Conservation (phyloP, 2,113 vertebrate species). For the Pongo abelii region DNA sequence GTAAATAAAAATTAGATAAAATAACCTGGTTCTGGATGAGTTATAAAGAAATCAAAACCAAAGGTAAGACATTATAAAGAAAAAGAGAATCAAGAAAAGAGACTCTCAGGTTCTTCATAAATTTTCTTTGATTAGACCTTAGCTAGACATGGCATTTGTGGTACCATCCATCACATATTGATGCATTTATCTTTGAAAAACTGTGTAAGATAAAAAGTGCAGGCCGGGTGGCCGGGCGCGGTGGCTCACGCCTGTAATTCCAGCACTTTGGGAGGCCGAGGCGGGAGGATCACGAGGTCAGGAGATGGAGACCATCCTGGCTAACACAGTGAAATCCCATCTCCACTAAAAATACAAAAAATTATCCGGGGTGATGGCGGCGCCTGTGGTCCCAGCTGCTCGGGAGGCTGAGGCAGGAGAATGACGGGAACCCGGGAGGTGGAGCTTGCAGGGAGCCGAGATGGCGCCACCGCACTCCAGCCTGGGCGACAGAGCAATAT, state of each 20-base stretch:
- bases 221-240: rapidly evolving
- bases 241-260: too few species aligned
- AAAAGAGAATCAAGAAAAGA: background rate
- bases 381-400: too few species aligned
- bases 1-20: background rate
- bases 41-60: background rate
- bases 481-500: rapidly evolving
- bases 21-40: background rate
- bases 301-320: rapidly evolving
- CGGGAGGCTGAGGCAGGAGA: too few species aligned
- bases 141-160: background rate
- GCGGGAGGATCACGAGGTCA: too few species aligned
- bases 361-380: rapidly evolving
- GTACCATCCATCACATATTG: background rate
- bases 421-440: too few species aligned
- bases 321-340: rapidly evolving
- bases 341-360: too few species aligned
- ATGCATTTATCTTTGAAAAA: background rate
- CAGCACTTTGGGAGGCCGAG: too few species aligned
- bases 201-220: background rate
- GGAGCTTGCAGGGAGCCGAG: too few species aligned
- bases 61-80: background rate
- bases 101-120: background rate
- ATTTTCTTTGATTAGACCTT: background rate
- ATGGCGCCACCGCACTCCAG: too few species aligned